Evolutionary conservation across 2,888 invertebrate genomes (phyloP), one percentile per base, ranked within the genome.

Genomic region (Sarcophaga rosellei): DNA sequence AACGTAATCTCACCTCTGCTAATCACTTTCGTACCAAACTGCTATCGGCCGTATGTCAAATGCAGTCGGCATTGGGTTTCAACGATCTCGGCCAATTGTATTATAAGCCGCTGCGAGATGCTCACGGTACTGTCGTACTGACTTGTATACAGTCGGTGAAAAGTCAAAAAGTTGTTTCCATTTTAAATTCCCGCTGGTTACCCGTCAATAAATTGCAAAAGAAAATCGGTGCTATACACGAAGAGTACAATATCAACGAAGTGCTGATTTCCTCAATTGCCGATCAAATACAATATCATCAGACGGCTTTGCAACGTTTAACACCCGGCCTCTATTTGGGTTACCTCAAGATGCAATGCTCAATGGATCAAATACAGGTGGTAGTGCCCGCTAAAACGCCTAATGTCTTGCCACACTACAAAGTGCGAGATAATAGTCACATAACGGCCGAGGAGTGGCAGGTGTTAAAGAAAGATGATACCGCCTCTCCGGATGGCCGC

Each of bases 361-460:
- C 99, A 2, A 98, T 99, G 80, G 99, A 99, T 93, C 96, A 97
- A 85, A 97, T 99, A 68, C 96, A 98, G 90, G 96, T 99, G 12
- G 96, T 99, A 68, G 99, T 99, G 35, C 98, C 98, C 0, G 95
- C 97, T 77, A 97, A 97, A 90, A 96, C 97, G 2, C 99, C 99
- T 5, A 99, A 99, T 92, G 97, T 99, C 89, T 95, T 99, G 88
- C 99, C 99, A 0, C 97, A 98, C 92, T 97, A 97, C 88, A 97
- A 98, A 92, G 96, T 99, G 59, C 94, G 99, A 85, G 97, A 98
- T 89, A 99, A 99, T 94, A 97, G 99, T 1, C 99, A 99, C 92
- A 97, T 99, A 0, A 98, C 98, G 17, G 97, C 97, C 44, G 99
- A 99, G 92, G 99, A 99, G 93, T 99, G 99, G 99, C 96, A 97